Percentiles rank a stretch among this genome's conserved stretches.
Evolutionary conservation across 2,113 vertebrate genomes (phyloP).

Genomic region (Nansenia antarctica): DNA sequence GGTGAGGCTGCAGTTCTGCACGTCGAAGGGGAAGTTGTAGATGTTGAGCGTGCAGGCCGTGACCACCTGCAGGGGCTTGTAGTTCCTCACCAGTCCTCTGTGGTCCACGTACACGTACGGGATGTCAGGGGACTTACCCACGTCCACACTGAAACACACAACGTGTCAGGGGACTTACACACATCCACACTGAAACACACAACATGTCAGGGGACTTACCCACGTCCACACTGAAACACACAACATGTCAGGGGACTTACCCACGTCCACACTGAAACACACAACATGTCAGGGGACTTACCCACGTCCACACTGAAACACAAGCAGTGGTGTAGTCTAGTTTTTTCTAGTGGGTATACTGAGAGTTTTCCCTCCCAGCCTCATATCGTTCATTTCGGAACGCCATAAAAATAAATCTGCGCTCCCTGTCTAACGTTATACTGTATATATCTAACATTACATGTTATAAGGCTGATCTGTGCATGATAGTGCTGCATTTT

Average conservation of each 20-base stretch:
- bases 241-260: neutral
- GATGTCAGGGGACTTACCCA: slow-evolving; percentile 92
- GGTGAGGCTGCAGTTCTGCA: slow-evolving; percentile 96
- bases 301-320: neutral
- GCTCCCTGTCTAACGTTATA: too few relatives aligned
- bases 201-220: neutral
- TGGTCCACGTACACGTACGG: slow-evolving; percentile 90
- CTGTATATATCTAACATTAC: too few relatives aligned
- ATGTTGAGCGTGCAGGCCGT: slow-evolving; percentile 95
- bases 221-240: neutral
- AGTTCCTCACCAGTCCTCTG: slow-evolving; percentile 87
- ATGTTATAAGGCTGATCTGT: too few relatives aligned
- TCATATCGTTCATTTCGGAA: too few relatives aligned
- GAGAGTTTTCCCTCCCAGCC: too few relatives aligned
- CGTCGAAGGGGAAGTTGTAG: slow-evolving; percentile 97
- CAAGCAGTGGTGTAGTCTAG: too few relatives aligned
- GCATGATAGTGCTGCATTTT: too few relatives aligned
- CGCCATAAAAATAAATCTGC: too few relatives aligned
- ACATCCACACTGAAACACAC: neutral
- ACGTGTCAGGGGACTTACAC: neutral
- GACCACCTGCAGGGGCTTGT: slow-evolving; percentile 96
- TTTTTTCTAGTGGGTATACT: too few relatives aligned
- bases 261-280: neutral
- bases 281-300: neutral
- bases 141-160: slow-evolving; percentile 82